These are phyloP conservation scores for Tridacna gigas DNA, from an alignment of 2,888 invertebrate species.

Conservation along the genomic window DNA sequence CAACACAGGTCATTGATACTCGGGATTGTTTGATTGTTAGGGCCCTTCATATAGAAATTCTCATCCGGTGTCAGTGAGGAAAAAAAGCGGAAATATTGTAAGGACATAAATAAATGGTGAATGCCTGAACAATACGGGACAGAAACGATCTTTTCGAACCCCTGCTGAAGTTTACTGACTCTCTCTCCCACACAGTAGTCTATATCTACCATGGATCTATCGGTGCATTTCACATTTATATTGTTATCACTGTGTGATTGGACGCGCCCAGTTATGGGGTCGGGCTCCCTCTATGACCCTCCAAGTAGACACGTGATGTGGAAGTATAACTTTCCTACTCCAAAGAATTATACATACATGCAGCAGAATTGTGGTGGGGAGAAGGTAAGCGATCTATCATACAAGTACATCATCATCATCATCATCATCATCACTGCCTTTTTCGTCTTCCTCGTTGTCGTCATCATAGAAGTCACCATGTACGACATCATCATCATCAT, in stretches of 20 bases:
- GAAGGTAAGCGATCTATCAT: conserved; percentile 30
- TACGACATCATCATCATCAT: background rate
- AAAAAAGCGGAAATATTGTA: too few relatives aligned
- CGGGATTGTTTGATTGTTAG: too few relatives aligned
- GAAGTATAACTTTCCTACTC: conserved; percentile 53
- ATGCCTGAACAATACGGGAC: too few relatives aligned
- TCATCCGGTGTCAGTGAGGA: too few relatives aligned
- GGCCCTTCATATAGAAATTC: too few relatives aligned
- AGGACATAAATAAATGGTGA: too few relatives aligned
- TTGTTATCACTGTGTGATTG: background rate
- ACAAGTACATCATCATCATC: background rate
- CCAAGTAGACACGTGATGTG: conserved; percentile 57
- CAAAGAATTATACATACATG: conserved; percentile 60
- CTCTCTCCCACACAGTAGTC: too few relatives aligned
- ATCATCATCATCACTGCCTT: background rate
- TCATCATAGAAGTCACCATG: background rate
- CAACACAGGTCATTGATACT: too few relatives aligned
- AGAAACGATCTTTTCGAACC: too few relatives aligned
- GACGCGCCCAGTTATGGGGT: conserved; percentile 13
- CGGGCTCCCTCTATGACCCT: conserved; percentile 56
- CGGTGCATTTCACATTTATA: too few relatives aligned
- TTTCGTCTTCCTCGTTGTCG: background rate
- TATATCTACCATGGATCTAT: too few relatives aligned
- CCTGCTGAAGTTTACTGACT: too few relatives aligned
- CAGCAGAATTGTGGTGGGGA: conserved; percentile 58